A percentile compares a stretch with the other conserved stretches of the same genome.
These are phyloP conservation scores for Chiloscyllium punctatum DNA, from an alignment of 2,797 vertebrate species.

Conservation along the genomic window DNA sequence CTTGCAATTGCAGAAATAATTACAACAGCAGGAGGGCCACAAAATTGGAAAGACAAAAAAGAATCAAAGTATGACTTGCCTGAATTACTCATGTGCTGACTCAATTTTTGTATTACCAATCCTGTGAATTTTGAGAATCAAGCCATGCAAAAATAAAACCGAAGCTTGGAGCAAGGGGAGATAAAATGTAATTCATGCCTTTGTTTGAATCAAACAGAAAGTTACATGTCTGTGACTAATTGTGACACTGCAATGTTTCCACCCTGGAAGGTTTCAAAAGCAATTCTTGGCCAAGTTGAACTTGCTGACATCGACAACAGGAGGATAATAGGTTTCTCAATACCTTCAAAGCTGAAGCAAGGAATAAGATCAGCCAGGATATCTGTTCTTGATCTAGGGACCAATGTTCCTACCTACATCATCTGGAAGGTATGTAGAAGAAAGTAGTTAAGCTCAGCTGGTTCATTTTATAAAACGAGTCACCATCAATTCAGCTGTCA, in stretches of 20 bases:
- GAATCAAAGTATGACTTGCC: background rate
- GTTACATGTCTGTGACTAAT: background rate
- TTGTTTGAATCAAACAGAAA: background rate
- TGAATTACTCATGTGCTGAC: slow-evolving; percentile 11
- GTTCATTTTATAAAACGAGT: background rate
- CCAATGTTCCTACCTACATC: background rate
- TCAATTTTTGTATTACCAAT: background rate
- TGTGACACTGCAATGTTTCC: background rate
- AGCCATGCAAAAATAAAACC: background rate
- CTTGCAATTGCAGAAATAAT: slow-evolving; percentile 5
- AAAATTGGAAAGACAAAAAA: slow-evolving; percentile 10
- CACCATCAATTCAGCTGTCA: background rate
- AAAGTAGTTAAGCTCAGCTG: background rate
- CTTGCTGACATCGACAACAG: background rate
- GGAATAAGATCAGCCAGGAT: background rate
- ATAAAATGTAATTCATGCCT: background rate
- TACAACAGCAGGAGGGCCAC: slow-evolving; percentile 20
- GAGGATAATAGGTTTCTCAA: background rate
- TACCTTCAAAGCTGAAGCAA: background rate
- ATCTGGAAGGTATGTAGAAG: background rate
- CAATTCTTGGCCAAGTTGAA: background rate
- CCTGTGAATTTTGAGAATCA: background rate
- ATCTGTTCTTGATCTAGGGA: background rate
- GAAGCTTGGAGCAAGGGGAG: background rate
- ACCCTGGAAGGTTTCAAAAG: background rate